Conservation (phyloP, 2,888 invertebrate species). For the Elegia similella region DNA sequence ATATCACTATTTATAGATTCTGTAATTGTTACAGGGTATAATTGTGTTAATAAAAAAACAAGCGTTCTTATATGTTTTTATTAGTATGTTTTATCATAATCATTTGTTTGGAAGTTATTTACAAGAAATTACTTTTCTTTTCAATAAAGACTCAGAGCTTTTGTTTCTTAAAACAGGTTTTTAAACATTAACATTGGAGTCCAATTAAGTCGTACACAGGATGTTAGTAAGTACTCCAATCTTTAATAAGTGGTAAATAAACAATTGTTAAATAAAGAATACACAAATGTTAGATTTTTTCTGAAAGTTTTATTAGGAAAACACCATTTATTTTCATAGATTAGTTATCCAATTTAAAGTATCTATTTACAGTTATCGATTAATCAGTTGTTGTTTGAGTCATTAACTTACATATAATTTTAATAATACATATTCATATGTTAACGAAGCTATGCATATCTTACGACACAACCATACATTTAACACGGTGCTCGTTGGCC, state of each 20-base stretch:
- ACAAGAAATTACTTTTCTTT: background rate
- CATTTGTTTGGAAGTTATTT: background rate
- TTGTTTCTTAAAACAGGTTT: too few relatives aligned
- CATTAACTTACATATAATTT: slow-evolving; percentile 68
- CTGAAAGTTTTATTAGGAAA: slow-evolving; percentile 76
- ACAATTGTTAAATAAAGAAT: background rate
- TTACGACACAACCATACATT: slow-evolving; percentile 82
- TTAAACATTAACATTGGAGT: too few relatives aligned
- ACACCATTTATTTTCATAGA: slow-evolving; percentile 69
- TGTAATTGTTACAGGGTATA: background rate
- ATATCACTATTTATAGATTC: too few relatives aligned
- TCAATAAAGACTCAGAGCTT: background rate
- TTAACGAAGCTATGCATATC: slow-evolving; percentile 79
- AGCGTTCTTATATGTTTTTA: background rate
- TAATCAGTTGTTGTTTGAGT: slow-evolving; percentile 63
- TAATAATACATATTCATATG: slow-evolving; percentile 58
- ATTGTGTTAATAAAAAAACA: background rate
- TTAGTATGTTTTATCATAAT: background rate
- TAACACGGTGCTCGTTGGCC: slow-evolving; percentile 70
- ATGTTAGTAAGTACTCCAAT: background rate
- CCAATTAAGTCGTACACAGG: background rate
- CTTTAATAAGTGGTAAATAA: background rate
- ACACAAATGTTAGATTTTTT: slow-evolving; percentile 27
- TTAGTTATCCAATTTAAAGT: slow-evolving; percentile 49
- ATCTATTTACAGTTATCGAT: slow-evolving; percentile 73